A percentile compares a stretch with the other conserved stretches of the same genome.
Evolutionary conservation across 1,140 invertebrate species (phyloP).

Genomic region (Drosophila arawakana): DNA sequence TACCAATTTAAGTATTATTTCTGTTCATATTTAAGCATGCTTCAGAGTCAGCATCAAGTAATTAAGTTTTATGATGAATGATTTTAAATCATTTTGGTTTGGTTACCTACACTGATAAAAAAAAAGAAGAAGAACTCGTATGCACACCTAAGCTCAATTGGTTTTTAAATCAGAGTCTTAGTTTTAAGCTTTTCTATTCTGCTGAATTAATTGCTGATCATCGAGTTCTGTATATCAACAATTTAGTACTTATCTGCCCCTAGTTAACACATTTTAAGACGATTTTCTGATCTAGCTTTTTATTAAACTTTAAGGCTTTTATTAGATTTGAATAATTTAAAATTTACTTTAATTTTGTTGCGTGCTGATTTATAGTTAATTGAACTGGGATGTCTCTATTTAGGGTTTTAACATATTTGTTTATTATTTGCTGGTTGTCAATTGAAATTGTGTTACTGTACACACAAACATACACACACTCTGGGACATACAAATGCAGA

Average conservation of each 20-base stretch:
- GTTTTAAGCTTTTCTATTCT: too few species aligned
- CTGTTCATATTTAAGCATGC: constrained; percentile 1
- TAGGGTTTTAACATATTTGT: constrained; percentile 11
- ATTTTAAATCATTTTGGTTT: not conserved
- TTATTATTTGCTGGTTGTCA: constrained; percentile 61
- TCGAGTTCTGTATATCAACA: too few species aligned
- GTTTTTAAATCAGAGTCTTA: too few species aligned
- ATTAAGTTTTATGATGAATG: not conserved
- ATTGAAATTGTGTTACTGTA: constrained; percentile 63
- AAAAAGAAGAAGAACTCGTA: too few species aligned
- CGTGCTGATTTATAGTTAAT: constrained; percentile 3
- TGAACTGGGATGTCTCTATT: constrained; percentile 10
- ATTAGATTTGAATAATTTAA: not conserved
- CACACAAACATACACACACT: constrained; percentile 22
- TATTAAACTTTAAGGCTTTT: not conserved
- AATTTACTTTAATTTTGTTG: not conserved
- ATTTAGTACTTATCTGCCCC: too few species aligned
- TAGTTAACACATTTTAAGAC: too few species aligned
- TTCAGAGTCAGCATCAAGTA: not conserved
- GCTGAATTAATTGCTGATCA: too few species aligned
- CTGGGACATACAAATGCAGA: constrained; percentile 27
- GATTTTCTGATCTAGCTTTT: not conserved
- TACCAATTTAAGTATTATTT: constrained; percentile 4
- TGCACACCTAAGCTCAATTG: too few species aligned
- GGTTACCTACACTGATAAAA: too few species aligned